Conservation (phyloP, 2,797 vertebrate genomes). For the Parauchenoglanis ngamensis region DNA sequence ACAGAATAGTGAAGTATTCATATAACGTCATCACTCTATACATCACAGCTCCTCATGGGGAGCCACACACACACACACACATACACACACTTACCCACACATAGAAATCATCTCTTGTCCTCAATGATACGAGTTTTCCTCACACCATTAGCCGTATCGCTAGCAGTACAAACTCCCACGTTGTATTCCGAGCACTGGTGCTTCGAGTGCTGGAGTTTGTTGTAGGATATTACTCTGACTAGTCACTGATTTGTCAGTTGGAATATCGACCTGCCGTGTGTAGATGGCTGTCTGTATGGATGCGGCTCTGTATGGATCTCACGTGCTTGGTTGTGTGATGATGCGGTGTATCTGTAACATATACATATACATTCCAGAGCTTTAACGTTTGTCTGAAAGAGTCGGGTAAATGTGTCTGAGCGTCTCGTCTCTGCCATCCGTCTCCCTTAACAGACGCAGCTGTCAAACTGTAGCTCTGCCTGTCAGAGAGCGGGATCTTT, state of each 20-base stretch:
- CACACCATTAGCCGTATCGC: background rate
- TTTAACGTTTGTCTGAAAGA: background rate
- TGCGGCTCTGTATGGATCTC: background rate
- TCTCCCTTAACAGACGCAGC: constrained; percentile 2
- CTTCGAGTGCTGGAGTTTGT: background rate
- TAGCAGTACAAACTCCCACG: constrained; percentile 18
- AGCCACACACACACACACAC: background rate
- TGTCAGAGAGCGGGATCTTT: constrained; percentile 10
- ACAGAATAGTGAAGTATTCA: background rate
- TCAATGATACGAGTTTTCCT: background rate
- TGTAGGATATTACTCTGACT: background rate
- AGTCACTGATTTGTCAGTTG: background rate
- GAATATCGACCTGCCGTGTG: background rate
- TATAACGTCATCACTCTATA: background rate
- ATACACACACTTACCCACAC: background rate
- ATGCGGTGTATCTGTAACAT: background rate
- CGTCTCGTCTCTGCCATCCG: background rate
- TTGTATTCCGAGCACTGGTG: background rate
- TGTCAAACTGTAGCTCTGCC: constrained; percentile 33
- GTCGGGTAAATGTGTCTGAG: background rate
- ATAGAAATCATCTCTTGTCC: background rate
- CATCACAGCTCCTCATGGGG: background rate
- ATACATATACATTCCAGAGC: background rate
- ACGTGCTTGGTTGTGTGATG: background rate
- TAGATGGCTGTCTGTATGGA: background rate